Conservation (phyloP, 2,113 vertebrate genomes). For the Marmota monax region DNA sequence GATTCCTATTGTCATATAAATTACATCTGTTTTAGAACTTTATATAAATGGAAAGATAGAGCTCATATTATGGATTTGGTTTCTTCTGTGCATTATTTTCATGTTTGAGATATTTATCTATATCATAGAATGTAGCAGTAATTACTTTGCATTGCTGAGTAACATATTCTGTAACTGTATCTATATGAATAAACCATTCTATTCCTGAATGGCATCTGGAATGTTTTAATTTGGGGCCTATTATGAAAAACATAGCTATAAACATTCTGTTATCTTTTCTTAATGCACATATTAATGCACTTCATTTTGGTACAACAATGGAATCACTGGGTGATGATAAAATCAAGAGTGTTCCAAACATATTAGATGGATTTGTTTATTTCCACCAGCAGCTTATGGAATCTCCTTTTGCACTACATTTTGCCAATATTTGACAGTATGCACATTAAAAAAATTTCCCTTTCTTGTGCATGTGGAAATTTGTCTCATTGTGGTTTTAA, state of each 20-base stretch:
- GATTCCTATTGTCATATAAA: background rate
- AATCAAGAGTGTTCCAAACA: background rate
- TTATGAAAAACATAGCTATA: background rate
- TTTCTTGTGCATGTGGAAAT: background rate
- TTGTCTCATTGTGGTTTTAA: background rate
- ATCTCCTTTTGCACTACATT: background rate
- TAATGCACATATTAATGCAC: background rate
- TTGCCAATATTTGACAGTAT: background rate
- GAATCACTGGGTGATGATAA: background rate
- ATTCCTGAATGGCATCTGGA: background rate
- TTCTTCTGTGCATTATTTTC: background rate
- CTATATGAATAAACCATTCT: slow-evolving; percentile 3
- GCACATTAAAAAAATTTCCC: background rate
- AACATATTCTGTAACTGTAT: background rate
- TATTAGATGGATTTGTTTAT: background rate
- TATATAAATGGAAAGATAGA: background rate
- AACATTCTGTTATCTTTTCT: background rate
- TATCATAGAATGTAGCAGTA: background rate
- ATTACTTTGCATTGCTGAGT: background rate
- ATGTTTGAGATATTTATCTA: background rate
- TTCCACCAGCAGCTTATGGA: background rate
- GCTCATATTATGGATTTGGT: background rate
- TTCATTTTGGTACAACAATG: background rate
- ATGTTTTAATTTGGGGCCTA: background rate
- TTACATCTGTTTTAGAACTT: background rate